Percentiles rank a stretch among this genome's conserved stretches.
Conservation (phyloP, 2,888 invertebrate species). For the Galerucella pusilla region DNA sequence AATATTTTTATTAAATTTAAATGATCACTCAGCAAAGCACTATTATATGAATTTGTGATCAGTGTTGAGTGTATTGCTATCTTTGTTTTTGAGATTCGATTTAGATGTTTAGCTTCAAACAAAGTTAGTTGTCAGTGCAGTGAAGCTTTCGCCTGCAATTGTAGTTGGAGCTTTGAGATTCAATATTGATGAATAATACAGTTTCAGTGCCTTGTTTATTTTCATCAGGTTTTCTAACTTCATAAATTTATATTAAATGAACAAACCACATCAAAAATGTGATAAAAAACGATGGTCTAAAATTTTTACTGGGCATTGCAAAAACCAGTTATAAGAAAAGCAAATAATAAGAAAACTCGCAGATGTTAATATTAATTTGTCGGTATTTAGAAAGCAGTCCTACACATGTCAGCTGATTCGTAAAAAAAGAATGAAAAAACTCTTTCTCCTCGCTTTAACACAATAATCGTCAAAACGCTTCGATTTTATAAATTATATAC, state of each 20-base stretch:
- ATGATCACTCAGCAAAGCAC: too few relatives aligned
- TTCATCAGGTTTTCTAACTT: too few relatives aligned
- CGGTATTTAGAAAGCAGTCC: constrained; percentile 16
- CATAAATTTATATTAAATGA: not conserved
- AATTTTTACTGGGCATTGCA: not conserved
- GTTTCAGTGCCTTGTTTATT: too few relatives aligned
- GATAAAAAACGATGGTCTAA: not conserved
- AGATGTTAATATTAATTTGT: constrained; percentile 30
- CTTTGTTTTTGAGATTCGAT: too few relatives aligned
- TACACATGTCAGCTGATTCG: constrained; percentile 35
- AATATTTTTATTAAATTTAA: too few relatives aligned
- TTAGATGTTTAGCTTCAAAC: too few relatives aligned
- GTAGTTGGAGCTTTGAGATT: too few relatives aligned
- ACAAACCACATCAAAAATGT: not conserved
- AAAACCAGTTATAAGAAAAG: not conserved
- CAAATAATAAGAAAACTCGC: constrained; percentile 23
- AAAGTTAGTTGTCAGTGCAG: too few relatives aligned
- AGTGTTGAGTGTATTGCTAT: too few relatives aligned
- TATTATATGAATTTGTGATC: too few relatives aligned
- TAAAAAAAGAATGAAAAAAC: constrained; percentile 22
- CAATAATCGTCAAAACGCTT: constrained; percentile 34
- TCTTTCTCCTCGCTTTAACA: constrained; percentile 29
- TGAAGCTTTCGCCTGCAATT: too few relatives aligned
- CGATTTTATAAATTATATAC: constrained; percentile 45
- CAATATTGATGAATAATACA: too few relatives aligned